Base-by-base conservation (phyloP, 1,140 invertebrate genomes). In the Wasmannia auropunctata region DNA sequence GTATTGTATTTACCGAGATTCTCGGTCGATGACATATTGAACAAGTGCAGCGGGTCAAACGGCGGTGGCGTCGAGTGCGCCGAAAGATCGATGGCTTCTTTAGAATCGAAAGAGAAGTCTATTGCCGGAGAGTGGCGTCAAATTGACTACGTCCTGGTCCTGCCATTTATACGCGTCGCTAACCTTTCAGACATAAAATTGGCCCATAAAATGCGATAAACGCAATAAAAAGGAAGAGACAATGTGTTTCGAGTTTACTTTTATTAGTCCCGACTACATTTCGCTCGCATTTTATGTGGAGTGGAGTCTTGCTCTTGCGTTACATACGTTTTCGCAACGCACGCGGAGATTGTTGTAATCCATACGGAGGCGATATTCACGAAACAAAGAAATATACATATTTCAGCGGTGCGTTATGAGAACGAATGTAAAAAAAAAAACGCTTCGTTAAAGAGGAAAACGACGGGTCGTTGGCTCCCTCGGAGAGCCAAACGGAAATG, bases 31-130 rank as follows among this genome's bases (percentile, higher is more conserved):
- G 65, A 81, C 49, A 81, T 56, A 81, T 81, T 81, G 79, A 72
- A 81, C 49, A 81, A 81, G 49, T 56, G 49, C 49, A 46, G 25
- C 49, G 43, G 79, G 79, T 81, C 79, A 81, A 81, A 81, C 79
- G 49, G 51, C 25, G 65, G 49, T 72, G 79, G 63, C 63, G 63
- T 81, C 22, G 49, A 81, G 76, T 72, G 65, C 58, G 65, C 65
- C 19, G 51, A 81, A 72, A 72, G 79, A 81, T 81, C 65, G 65
- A 81, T 81, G 67, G 79, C 65, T 81, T 81, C 79, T 81, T 81
- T 81, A 81, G 79, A 81, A 81, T 81, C 65, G 63, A 70, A 70
- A 70, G 77, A 81, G 79, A 72, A 81, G 65, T 72, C 65, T 72
- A 70, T 72, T 81, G 67, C 16, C 25, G 65, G 79, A 72, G 65